A percentile compares a stretch with the other conserved stretches of the same genome.
These are phyloP conservation scores for Gryllus bimaculatus DNA, from an alignment of 1,140 invertebrate species.

Conservation along the genomic window DNA sequence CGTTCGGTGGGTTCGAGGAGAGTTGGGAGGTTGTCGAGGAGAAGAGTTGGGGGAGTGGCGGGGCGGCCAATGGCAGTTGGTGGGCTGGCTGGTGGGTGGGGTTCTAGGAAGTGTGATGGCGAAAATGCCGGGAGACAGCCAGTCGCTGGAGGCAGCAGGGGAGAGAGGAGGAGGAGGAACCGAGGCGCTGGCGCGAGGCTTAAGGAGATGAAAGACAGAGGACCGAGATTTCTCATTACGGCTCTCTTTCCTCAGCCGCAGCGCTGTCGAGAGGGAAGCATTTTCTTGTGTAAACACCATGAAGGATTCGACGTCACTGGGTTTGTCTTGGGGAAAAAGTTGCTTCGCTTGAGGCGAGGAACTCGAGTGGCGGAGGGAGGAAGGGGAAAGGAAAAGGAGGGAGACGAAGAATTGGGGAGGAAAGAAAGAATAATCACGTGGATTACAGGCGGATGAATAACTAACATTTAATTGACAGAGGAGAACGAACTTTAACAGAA, in stretches of 20 bases:
- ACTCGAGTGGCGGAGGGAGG: not conserved
- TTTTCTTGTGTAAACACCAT: constrained; percentile 5
- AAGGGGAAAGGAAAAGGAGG: not conserved
- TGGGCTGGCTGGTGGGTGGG: too few species aligned
- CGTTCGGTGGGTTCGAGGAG: too few species aligned
- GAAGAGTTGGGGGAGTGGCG: too few species aligned
- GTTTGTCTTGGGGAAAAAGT: not conserved
- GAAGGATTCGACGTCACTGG: not conserved
- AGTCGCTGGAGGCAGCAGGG: not conserved
- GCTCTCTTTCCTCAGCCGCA: not conserved
- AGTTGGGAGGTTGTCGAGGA: too few species aligned
- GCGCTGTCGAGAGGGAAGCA: not conserved
- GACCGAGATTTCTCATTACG: not conserved
- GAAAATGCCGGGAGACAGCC: too few species aligned
- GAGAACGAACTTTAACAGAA: not conserved
- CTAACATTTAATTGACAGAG: not conserved
- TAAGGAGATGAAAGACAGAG: constrained; percentile 1
- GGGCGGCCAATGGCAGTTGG: too few species aligned
- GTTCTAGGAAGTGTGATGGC: too few species aligned
- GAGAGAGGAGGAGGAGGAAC: not conserved
- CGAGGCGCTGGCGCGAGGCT: not conserved
- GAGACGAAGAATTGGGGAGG: not conserved
- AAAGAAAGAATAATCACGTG: not conserved
- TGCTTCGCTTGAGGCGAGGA: not conserved
- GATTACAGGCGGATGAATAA: not conserved